Base-by-base conservation (phyloP, 2,888 invertebrate species). In the Sarcophaga subvicina region DNA sequence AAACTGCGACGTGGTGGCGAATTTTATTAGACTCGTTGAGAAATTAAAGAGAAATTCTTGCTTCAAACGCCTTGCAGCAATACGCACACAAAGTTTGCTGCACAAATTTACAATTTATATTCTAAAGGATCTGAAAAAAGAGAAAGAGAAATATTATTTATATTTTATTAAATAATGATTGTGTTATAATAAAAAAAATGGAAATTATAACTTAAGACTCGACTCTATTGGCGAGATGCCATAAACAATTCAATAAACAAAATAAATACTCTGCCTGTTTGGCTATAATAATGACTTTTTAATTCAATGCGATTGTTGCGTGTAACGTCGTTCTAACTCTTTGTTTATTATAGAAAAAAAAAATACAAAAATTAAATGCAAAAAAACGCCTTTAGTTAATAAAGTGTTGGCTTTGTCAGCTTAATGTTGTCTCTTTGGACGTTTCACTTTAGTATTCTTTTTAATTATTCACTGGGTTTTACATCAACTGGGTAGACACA, bases 1-100 rank as follows among this genome's bases (percentile, higher is more conserved):
- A 90, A 91, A 90, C 90, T 90, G 89, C 91, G 92, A 90, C 92
- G 92, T 92, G 92, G 91, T 92, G 92, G 92, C 92, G 90, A 92
- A 91, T 92, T 90, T 91, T 92, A 87, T 88, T 85, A 70, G 80
- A 89, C 89, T 87, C 88, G 88, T 85, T 85, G 81, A 88, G 80
- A 88, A 88, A 84, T 80, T 88, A 80, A 87, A 82, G 76, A 82
- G 72, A 71, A 84, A 79, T 76, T 84, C 75, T 45, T 60, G 63
- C 37, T 76, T 64, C 20, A 76, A 84, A 37, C 49, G 70, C 71
- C 20, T 76, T 45, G 64, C 54, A 14, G 10, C 67, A 76, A 80
- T 75, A 22, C 22, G 45, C 67, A 70, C 64, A 11, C 70, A 20
- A 54, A 80, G 14, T 54, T 54, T n/a, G 22, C 66, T n/a, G 22